Evolutionary conservation across 2,797 vertebrate genomes (phyloP).

Genomic region (Dendrocincla tyrannina): DNA sequence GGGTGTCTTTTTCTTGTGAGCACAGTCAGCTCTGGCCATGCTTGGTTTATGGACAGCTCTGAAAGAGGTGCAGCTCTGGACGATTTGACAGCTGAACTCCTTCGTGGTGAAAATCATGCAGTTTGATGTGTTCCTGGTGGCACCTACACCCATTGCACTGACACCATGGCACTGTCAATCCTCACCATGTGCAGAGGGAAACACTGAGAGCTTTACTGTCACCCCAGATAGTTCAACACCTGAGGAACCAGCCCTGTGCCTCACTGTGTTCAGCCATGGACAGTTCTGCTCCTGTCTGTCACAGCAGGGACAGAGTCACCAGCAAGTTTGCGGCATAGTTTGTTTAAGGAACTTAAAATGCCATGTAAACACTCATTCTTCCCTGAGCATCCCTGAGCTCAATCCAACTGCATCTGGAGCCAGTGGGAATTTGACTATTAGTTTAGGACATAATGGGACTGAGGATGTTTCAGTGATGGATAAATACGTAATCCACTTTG

Average conservation of each 20-base stretch:
- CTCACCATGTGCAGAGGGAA: accelerated
- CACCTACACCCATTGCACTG: accelerated
- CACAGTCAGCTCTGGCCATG: neutral
- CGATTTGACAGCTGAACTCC: neutral
- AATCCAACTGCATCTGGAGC: neutral
- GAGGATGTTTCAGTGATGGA: neutral
- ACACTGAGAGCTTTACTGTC: too few relatives aligned
- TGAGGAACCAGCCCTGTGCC: neutral
- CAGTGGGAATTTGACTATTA: neutral
- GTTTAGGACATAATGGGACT: neutral
- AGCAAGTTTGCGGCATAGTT: neutral
- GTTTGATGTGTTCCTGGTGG: neutral
- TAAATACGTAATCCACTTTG: neutral
- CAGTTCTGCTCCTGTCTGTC: neutral
- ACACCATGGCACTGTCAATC: accelerated
- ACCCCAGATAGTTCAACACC: accelerated
- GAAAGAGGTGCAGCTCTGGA: neutral
- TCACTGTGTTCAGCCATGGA: neutral
- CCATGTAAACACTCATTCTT: neutral
- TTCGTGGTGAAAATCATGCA: neutral
- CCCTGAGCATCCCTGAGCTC: neutral
- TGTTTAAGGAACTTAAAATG: neutral
- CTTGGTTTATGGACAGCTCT: neutral
- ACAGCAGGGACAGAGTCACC: accelerated
- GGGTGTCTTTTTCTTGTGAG: neutral